Conservation (phyloP, 2,113 vertebrate species). For the Tricholaema leucomelas region DNA sequence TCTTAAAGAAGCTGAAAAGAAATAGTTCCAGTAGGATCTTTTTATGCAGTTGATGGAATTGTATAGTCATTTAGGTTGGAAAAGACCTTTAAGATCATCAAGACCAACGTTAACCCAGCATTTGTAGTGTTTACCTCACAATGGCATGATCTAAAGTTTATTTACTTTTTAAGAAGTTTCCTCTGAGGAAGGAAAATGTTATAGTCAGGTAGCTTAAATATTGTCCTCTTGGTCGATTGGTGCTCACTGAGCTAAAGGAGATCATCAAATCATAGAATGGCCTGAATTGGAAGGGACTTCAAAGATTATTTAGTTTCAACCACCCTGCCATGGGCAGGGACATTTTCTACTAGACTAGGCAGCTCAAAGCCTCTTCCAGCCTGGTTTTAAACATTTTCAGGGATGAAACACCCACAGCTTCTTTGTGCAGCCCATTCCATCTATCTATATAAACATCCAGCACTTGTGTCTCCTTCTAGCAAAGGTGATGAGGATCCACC, state of each 20-base stretch:
- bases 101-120: not conserved
- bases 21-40: not conserved
- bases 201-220: accelerated
- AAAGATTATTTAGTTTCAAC: no score
- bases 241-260: not conserved
- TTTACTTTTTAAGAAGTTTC: not conserved
- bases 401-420: no score
- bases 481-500: accelerated
- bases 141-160: accelerated
- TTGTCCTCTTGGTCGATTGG: accelerated
- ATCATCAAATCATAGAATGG: no score
- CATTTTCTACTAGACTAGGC: no score
- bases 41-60: accelerated
- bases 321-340: no score
- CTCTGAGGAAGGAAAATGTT: not conserved
- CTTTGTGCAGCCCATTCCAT: no score
- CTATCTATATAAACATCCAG: accelerated
- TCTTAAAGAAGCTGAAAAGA: not conserved
- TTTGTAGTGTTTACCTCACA: not conserved
- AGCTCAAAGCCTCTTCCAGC: no score
- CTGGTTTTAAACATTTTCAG: no score
- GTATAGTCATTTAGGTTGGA: not conserved
- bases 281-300: no score
- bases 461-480: not conserved
- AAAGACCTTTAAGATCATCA: not conserved